phyloP scores from a whole-genome alignment of 1,140 invertebrate genomes.

The Bombyx mandarina region DNA sequence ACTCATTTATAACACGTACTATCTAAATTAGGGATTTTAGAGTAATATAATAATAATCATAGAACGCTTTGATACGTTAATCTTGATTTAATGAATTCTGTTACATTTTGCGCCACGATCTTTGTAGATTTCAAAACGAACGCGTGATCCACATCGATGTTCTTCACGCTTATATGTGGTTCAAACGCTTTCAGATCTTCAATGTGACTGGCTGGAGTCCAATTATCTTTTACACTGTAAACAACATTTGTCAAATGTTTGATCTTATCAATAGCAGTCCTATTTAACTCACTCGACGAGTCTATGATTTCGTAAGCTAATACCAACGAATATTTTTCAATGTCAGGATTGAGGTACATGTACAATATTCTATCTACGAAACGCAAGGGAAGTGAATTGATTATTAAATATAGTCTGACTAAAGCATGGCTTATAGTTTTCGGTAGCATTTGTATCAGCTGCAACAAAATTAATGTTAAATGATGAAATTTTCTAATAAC shows the following conservation, averaged over 20 bases:
- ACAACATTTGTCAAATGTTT: constrained; percentile 43
- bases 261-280: constrained; percentile 32
- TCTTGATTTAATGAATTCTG: constrained; percentile 26
- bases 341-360: constrained; percentile 27
- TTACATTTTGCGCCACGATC: constrained; percentile 35
- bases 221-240: constrained; percentile 39
- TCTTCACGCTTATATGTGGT: constrained; percentile 31
- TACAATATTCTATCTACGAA: constrained; percentile 34
- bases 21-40: too few relatives aligned
- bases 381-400: constrained; percentile 26
- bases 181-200: constrained; percentile 35
- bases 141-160: constrained; percentile 38
- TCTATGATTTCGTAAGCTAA: constrained; percentile 61
- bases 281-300: constrained; percentile 33
- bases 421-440: constrained; percentile 20
- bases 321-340: constrained; percentile 42
- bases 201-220: constrained; percentile 46
- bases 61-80: too few relatives aligned
- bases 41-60: too few relatives aligned
- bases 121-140: constrained; percentile 56
- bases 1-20: too few relatives aligned
- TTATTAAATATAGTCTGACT: constrained; percentile 35
- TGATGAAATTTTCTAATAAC: constrained; percentile 28
- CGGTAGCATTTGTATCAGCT: constrained; percentile 36
- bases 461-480: constrained; percentile 29